Base-by-base conservation (phyloP, 2,113 vertebrate genomes). In the Hyperoodon ampullatus region DNA sequence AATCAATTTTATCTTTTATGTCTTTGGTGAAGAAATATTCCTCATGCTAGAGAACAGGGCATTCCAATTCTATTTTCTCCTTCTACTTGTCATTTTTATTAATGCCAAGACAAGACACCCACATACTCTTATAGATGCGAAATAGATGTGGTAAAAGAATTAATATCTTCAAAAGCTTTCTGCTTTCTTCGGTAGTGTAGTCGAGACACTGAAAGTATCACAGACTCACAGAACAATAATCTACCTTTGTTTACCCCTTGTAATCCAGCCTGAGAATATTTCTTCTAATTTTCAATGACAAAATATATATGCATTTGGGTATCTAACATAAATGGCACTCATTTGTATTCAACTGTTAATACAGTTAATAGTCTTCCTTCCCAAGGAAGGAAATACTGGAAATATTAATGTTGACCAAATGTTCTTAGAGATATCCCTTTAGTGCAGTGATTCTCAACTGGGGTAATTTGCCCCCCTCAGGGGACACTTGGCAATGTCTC, bases 1-100 rank as follows among this genome's bases (percentile, higher is more conserved):
- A 98, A 96, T 96, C 90, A 97, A 88, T 97, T 97, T 98, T 84
- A 87, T 80, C 65, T 84, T 93, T 96, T 92, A 90, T 90, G 42
- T 88, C 60, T 90, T 93, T 96, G 55, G 68, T 95, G 93, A 96
- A 90, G 78, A 97, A 96, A 94, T 93, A 97, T 80, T 65, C 50
- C 10, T 75, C 23, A 16, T 87, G 42, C 33, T 90, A 78, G 50
- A 82, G 84, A 96, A 55, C 65, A 82, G 35, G 35, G 30, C 94
- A 88, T 95, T 90, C 47, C 65, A 92, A 88, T 96, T 97, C 74
- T 92, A 55, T 95, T 93, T 97, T 83, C 63, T 95, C 42, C 55
- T 97, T 82, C 89, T 39, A 50, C 4, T 85, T 97, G 95, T 94
- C 72, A 92, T 86, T 95, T 97, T 81, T 93, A 90, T 95, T 93